Evolutionary conservation across 2,888 invertebrate genomes (phyloP).

Genomic region (Ectropis crepuscularia): DNA sequence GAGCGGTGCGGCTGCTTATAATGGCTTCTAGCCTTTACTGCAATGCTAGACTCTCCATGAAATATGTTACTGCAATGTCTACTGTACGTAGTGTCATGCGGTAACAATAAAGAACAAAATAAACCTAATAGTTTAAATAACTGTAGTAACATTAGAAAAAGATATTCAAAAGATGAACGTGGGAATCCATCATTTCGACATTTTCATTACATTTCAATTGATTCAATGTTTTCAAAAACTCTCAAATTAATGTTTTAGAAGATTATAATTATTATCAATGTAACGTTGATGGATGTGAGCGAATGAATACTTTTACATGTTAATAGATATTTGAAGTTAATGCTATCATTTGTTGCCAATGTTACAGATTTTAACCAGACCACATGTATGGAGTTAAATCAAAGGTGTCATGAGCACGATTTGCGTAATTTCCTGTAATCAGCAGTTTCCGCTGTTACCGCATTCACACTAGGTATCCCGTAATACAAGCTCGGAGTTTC

Average conservation of each 20-base stretch:
- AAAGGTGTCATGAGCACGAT: neutral
- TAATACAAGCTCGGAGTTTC: constrained; percentile 64
- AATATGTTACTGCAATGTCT: constrained; percentile 14
- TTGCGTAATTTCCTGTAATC: neutral
- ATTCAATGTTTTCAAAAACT: too few relatives aligned
- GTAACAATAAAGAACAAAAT: neutral
- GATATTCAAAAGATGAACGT: too few relatives aligned
- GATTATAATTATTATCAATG: too few relatives aligned
- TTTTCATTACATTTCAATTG: too few relatives aligned
- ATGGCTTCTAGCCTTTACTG: constrained; percentile 10
- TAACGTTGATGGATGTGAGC: too few relatives aligned
- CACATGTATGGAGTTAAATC: neutral
- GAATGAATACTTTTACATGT: too few relatives aligned
- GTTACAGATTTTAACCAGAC: neutral
- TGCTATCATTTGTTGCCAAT: too few relatives aligned
- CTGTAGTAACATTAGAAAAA: too few relatives aligned
- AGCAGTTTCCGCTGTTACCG: constrained; percentile 3
- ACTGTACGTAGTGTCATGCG: neutral
- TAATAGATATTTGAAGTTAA: too few relatives aligned
- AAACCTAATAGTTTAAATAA: too few relatives aligned
- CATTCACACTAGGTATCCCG: constrained; percentile 3
- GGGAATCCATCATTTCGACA: too few relatives aligned
- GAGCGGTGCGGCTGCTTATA: constrained; percentile 13
- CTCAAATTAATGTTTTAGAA: too few relatives aligned
- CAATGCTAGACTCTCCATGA: constrained; percentile 3